These are phyloP conservation scores for Gymnopithys bicolor DNA, from an alignment of 2,797 vertebrate species.

Conservation along the genomic window DNA sequence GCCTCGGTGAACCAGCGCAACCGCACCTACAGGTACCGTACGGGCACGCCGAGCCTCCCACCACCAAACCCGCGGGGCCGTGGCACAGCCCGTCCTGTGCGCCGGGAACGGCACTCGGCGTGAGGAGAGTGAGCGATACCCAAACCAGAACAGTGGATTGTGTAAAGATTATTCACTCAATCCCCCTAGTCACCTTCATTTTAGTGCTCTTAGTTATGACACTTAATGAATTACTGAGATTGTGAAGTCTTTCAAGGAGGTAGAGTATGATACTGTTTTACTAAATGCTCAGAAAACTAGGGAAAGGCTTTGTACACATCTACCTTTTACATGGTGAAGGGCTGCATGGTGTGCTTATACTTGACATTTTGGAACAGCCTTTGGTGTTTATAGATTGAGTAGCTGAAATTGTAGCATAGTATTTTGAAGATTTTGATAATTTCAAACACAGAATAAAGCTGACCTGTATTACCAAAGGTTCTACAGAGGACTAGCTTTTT, in stretches of 20 bases:
- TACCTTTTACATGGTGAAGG: background rate
- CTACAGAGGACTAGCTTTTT: background rate
- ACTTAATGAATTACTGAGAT: background rate
- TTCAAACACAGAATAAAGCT: background rate
- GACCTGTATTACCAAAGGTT: background rate
- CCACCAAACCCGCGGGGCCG: no score
- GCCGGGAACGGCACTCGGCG: background rate
- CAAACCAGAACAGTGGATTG: background rate
- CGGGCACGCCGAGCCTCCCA: no score
- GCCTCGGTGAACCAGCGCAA: constrained; percentile 99
- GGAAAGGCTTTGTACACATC: background rate
- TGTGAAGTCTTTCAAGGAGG: background rate
- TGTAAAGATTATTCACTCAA: background rate
- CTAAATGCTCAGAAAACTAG: background rate
- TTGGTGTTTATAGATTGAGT: background rate
- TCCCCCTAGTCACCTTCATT: background rate
- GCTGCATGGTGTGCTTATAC: background rate
- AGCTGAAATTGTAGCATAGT: background rate
- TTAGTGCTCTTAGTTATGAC: background rate
- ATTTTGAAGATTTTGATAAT: background rate
- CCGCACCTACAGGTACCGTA: constrained; percentile 98
- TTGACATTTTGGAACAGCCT: background rate
- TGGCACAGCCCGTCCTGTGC: background rate
- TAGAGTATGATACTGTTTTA: background rate
- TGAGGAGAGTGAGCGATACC: background rate